A percentile compares a stretch with the other conserved stretches of the same genome.
Conservation (phyloP, 2,888 invertebrate species). For the Drosophila conformis region DNA sequence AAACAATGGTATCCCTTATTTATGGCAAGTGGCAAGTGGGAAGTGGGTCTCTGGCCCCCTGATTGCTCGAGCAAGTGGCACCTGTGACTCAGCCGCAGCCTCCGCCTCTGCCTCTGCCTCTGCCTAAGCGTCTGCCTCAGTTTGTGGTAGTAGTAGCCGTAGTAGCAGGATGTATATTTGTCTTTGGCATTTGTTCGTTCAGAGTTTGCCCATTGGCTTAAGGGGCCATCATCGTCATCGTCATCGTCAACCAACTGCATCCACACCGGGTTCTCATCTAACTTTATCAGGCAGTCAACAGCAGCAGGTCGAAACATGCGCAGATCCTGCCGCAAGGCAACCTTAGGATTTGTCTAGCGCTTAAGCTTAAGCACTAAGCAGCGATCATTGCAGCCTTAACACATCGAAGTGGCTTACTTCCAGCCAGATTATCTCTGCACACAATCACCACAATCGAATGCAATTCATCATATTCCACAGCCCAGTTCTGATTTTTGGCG, state of each 20-base stretch:
- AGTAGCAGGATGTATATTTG: conserved; percentile 48
- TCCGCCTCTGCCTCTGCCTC: background rate
- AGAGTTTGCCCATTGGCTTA: conserved; percentile 56
- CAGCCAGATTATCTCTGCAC: background rate
- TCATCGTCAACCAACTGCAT: background rate
- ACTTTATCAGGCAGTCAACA: conserved; percentile 3
- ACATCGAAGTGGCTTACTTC: conserved; percentile 23
- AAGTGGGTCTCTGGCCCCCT: conserved; percentile 32
- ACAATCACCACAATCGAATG: background rate
- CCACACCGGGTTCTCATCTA: background rate
- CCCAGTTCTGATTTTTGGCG: background rate
- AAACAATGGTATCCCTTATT: conserved; percentile 51
- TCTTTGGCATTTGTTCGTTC: conserved; percentile 63
- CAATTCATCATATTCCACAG: background rate
- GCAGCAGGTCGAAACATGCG: conserved; percentile 47
- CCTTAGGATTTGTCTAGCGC: conserved; percentile 37
- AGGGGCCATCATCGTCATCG: conserved; percentile 32
- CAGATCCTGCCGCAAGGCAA: conserved; percentile 41
- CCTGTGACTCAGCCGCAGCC: conserved; percentile 27
- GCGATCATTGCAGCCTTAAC: conserved; percentile 50
- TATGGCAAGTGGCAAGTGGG: conserved; percentile 30
- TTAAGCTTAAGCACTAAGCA: conserved; percentile 55
- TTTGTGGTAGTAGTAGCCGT: background rate
- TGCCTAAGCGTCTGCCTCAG: too few species aligned
- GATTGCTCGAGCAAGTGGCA: conserved; percentile 42